These are phyloP conservation scores for Oscheius sp. DNA, from an alignment of 2,888 invertebrate genomes.

Conservation along the genomic window DNA sequence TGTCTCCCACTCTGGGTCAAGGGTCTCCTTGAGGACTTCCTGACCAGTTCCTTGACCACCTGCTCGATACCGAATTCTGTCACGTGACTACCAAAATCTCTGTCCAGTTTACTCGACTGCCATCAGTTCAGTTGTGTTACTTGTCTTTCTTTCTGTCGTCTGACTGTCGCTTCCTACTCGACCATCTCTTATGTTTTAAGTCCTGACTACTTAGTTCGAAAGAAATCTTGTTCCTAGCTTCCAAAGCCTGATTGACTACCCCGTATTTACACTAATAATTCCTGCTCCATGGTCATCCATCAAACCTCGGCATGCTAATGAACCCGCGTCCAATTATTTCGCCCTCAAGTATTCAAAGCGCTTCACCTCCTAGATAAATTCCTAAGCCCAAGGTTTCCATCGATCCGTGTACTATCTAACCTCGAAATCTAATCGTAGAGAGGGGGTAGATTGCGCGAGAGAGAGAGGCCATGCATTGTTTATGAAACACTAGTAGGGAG, in stretches of 20 bases:
- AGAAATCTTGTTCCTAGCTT: no score
- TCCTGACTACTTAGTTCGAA: no score
- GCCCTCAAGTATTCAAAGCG: background rate
- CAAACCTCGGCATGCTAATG: conserved; percentile 9
- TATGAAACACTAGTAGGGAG: background rate
- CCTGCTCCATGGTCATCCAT: background rate
- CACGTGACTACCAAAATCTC: no score
- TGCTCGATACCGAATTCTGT: no score
- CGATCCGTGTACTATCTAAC: conserved; percentile 1
- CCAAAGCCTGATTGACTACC: background rate
- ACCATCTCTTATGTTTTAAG: no score
- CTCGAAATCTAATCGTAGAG: conserved; percentile 19
- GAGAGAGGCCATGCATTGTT: conserved; percentile 14
- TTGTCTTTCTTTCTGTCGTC: no score
- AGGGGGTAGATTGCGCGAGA: background rate
- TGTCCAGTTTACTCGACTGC: no score
- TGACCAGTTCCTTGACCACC: no score
- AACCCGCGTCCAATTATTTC: conserved; percentile 11
- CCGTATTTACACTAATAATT: conserved; percentile 5
- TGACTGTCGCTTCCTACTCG: no score
- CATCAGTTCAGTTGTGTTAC: no score
- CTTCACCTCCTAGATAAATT: conserved; percentile 4
- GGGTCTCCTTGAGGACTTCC: no score
- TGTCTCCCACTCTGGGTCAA: no score
- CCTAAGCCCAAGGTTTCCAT: conserved; percentile 1